Evolutionary conservation across 2,113 vertebrate genomes (phyloP).

Genomic region (Myrmecophaga tridactyla): DNA sequence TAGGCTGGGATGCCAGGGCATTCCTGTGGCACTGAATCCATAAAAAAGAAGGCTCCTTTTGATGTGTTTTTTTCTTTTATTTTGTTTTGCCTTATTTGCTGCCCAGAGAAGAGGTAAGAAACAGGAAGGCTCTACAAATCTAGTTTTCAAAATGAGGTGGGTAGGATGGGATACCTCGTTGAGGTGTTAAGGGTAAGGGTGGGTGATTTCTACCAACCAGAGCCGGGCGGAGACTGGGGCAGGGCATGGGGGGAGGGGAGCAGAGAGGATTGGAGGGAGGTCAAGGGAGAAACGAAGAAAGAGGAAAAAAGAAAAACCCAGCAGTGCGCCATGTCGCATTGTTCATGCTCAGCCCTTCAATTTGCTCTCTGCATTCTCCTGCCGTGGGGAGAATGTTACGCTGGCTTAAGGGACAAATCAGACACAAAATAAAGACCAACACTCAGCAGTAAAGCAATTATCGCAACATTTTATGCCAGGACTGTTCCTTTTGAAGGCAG

Average conservation of each 20-base stretch:
- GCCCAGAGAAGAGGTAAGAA: conserved; percentile 22
- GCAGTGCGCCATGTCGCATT: conserved; percentile 99
- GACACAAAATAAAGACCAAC: conserved; percentile 96
- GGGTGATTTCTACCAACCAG: conserved; percentile 58
- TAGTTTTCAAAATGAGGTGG: conserved; percentile 54
- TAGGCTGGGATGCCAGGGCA: neutral
- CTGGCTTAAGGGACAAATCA: conserved; percentile 99
- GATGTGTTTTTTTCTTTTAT: conserved; percentile 12
- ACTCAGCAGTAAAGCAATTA: conserved; percentile 99
- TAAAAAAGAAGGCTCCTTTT: neutral
- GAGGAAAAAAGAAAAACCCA: conserved; percentile 88
- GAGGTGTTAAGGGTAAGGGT: conserved; percentile 58
- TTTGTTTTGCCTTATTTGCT: conserved; percentile 46
- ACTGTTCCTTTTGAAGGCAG: conserved; percentile 95
- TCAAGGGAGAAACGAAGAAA: conserved; percentile 89
- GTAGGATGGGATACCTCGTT: conserved; percentile 5
- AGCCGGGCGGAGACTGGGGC: conserved; percentile 70
- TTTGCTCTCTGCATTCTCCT: conserved; percentile 99
- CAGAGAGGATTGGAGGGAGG: conserved; percentile 85
- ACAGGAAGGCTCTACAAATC: neutral
- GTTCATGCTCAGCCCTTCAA: conserved; percentile 99
- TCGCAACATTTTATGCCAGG: conserved; percentile 97
- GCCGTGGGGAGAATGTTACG: conserved; percentile 99
- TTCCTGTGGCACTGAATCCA: neutral
- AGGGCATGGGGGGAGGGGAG: conserved; percentile 83